Evolutionary conservation across 92 coral and sea anemone species (phyloP).

Genomic region (Bergia puertoricense): DNA sequence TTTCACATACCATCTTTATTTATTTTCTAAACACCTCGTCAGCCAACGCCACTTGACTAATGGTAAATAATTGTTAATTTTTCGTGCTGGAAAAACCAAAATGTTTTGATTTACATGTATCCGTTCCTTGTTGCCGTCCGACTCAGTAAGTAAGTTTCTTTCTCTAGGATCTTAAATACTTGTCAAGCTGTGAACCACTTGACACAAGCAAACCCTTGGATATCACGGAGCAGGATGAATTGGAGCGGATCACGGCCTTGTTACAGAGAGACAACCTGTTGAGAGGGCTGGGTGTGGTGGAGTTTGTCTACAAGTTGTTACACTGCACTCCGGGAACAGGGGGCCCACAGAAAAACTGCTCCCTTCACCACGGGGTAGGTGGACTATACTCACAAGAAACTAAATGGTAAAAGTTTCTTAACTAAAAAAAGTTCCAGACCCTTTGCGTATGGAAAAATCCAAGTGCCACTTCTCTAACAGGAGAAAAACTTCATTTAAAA

Average conservation of each 20-base stretch:
- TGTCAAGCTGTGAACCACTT: slow-evolving; percentile 6
- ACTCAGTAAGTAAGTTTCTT: background rate
- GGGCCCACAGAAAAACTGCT: slow-evolving; percentile 95
- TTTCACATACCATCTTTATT: no score
- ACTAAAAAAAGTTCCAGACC: no score
- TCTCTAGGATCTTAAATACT: slow-evolving; percentile 50
- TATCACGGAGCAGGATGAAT: slow-evolving; percentile 92
- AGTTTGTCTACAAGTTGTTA: slow-evolving; percentile 87
- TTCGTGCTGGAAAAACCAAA: background rate
- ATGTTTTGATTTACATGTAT: no score
- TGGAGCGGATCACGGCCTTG: slow-evolving; percentile 86
- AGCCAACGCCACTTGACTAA: no score
- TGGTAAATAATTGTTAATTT: no score
- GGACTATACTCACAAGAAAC: background rate
- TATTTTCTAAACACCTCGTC: no score
- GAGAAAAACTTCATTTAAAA: no score
- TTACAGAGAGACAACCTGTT: slow-evolving; percentile 93
- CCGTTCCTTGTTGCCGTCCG: background rate
- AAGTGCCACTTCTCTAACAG: no score
- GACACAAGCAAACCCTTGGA: slow-evolving; percentile 83
- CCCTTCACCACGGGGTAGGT: slow-evolving; percentile 87
- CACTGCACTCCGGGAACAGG: slow-evolving; percentile 99
- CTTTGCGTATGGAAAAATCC: no score
- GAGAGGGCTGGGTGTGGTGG: slow-evolving; percentile 94
- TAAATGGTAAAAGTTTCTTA: background rate